Evolutionary conservation across 2,113 vertebrate genomes (phyloP).

Genomic region (Cnemophilus loriae): DNA sequence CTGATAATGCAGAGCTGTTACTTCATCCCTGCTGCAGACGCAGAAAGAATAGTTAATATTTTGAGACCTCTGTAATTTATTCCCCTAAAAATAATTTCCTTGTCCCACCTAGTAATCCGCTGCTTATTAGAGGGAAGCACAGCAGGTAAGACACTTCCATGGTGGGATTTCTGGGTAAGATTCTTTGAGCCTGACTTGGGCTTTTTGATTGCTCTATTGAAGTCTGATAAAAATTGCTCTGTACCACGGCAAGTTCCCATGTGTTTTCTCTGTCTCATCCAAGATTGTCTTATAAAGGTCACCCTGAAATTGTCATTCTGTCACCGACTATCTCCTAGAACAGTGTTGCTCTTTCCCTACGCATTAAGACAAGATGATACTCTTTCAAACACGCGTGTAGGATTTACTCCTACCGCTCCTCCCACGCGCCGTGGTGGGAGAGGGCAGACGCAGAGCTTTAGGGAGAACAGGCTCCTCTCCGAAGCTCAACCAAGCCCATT

Average conservation of each 20-base stretch:
- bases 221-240: conserved; percentile 46
- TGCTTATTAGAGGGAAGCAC: conserved; percentile 24
- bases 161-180: conserved; percentile 35
- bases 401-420: neutral
- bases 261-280: conserved; percentile 42
- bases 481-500: accelerated
- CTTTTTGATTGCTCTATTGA: conserved; percentile 53
- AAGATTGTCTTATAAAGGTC: conserved; percentile 46
- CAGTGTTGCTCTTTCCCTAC: neutral
- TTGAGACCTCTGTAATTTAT: conserved; percentile 37
- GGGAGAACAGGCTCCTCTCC: neutral
- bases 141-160: neutral
- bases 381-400: neutral
- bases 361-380: neutral
- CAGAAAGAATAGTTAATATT: conserved; percentile 10
- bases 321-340: neutral
- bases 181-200: conserved; percentile 32
- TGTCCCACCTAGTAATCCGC: neutral
- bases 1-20: neutral
- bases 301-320: conserved; percentile 51
- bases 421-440: neutral
- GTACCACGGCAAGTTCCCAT: neutral
- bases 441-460: neutral
- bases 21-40: neutral
- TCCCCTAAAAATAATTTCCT: conserved; percentile 37